Percentiles rank a stretch among this genome's conserved stretches.
Evolutionary conservation across 2,113 vertebrate species (phyloP).

Genomic region (Coregonus clupeaformis): DNA sequence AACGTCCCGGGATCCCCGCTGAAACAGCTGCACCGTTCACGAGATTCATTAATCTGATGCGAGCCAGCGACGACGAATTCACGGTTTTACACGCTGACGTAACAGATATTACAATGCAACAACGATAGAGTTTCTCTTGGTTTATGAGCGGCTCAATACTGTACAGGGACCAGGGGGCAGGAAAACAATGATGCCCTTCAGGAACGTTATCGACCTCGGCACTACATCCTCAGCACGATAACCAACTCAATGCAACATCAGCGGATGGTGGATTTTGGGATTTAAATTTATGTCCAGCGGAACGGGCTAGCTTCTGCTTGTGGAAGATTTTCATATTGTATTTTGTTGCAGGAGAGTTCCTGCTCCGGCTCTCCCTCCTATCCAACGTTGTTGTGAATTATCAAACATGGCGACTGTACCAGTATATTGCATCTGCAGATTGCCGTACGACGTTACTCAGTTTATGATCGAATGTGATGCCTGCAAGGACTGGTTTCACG

Average conservation of each 20-base stretch:
- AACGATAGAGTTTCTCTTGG: constrained; percentile 61
- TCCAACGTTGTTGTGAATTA: constrained; percentile 80
- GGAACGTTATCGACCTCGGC: constrained; percentile 48
- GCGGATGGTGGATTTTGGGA: constrained; percentile 52
- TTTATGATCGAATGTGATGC: constrained; percentile 98
- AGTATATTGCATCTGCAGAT: constrained; percentile 97
- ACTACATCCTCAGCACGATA: constrained; percentile 48
- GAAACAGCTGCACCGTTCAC: constrained; percentile 40
- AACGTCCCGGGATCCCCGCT: constrained; percentile 38
- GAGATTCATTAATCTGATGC: constrained; percentile 56
- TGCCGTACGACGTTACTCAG: constrained; percentile 97
- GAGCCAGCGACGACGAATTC: constrained; percentile 12
- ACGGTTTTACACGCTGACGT: constrained; percentile 61
- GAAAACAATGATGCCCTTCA: constrained; percentile 69
- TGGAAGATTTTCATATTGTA: constrained; percentile 71
- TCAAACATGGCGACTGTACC: constrained; percentile 98
- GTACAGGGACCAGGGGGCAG: constrained; percentile 81
- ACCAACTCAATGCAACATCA: constrained; percentile 27
- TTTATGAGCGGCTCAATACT: constrained; percentile 63
- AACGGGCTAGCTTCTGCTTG: constrained; percentile 63
- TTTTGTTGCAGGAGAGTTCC: constrained; percentile 73
- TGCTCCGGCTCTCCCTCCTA: constrained; percentile 60
- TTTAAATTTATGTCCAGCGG: constrained; percentile 66
- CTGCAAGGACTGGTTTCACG: constrained; percentile 98
- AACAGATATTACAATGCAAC: constrained; percentile 61